Conservation (phyloP, 2,797 vertebrate species). For the Hippocampus kuda region DNA sequence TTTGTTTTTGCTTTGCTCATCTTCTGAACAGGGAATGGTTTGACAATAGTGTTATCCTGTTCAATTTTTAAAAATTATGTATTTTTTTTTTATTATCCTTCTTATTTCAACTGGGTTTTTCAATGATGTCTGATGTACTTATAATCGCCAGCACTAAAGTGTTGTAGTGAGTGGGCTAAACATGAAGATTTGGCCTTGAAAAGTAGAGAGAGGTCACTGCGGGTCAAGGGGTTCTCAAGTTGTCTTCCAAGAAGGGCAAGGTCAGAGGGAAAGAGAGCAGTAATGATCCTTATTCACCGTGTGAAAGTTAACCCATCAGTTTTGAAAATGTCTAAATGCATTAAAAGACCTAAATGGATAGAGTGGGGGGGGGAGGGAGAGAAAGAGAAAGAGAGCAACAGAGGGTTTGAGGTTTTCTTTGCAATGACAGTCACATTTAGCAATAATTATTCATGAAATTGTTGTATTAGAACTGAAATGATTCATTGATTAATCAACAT, state of each 20-base stretch:
- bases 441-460: not conserved
- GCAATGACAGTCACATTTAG: not conserved
- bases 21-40: not conserved
- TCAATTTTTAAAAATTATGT: no score
- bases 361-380: no score
- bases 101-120: not conserved
- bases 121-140: not conserved
- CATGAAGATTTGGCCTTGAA: conserved; percentile 32
- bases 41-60: not conserved
- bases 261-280: conserved; percentile 19
- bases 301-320: conserved; percentile 39
- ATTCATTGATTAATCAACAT: not conserved
- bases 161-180: conserved; percentile 16
- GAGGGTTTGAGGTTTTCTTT: not conserved
- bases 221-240: conserved; percentile 45
- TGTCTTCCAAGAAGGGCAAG: conserved; percentile 12
- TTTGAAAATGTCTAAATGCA: conserved; percentile 3
- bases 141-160: not conserved
- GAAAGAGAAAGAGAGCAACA: no score
- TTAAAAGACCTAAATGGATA: not conserved
- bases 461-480: not conserved
- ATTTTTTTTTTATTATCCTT: not conserved
- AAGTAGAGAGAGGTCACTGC: conserved; percentile 49
- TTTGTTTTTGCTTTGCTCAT: not conserved
- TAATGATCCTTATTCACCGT: conserved; percentile 35